A percentile compares a stretch with the other conserved stretches of the same genome.
phyloP scores from a whole-genome alignment of 2,888 invertebrate species.

The Leucozona laternaria region DNA sequence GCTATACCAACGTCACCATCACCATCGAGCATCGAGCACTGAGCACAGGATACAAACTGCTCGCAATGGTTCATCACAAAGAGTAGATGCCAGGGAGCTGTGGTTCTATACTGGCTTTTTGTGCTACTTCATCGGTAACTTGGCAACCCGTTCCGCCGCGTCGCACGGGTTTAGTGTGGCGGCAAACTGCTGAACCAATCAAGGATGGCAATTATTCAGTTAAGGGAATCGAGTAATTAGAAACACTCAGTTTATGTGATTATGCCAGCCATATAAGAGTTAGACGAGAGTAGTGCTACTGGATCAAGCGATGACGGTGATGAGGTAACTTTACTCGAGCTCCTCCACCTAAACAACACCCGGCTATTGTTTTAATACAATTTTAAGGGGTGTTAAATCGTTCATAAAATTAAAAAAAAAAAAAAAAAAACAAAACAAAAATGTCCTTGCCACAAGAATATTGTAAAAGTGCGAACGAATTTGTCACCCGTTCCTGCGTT shows the following conservation, averaged over 20 bases:
- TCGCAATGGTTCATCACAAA: constrained; percentile 4
- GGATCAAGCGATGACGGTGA: constrained; percentile 22
- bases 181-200: constrained; percentile 65
- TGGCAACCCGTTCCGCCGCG: constrained; percentile 17
- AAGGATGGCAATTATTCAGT: constrained; percentile 72
- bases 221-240: constrained; percentile 70
- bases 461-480: constrained; percentile 58
- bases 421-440: background rate
- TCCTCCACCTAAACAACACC: constrained; percentile 27
- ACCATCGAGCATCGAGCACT: background rate
- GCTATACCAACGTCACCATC: background rate
- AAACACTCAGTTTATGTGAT: constrained; percentile 60
- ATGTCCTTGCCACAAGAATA: constrained; percentile 41
- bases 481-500: constrained; percentile 27
- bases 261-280: constrained; percentile 46
- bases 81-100: background rate
- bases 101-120: background rate
- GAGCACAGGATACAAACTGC: background rate
- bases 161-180: constrained; percentile 2
- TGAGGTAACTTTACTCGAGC: background rate
- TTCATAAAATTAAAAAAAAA: background rate
- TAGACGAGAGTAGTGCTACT: constrained; percentile 23
- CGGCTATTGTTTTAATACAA: constrained; percentile 24
- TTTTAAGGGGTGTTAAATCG: constrained; percentile 16
- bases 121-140: constrained; percentile 9